phyloP scores from a whole-genome alignment of 2,797 vertebrate species.

The Moxostoma hubbsi region DNA sequence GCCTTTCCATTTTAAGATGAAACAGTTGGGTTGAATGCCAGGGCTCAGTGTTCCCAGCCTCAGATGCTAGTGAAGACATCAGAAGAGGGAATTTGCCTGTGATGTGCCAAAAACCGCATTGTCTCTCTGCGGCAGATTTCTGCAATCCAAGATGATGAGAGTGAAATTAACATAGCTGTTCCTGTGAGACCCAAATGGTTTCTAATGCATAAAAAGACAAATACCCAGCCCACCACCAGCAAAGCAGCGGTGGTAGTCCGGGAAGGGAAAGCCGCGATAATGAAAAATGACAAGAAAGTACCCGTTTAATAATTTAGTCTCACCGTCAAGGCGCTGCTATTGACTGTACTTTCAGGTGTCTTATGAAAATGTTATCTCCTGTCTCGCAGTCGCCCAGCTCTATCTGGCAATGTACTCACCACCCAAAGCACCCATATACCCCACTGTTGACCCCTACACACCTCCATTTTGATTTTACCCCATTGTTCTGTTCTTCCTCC shows the following conservation, averaged over 20 bases:
- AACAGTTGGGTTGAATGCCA: constrained; percentile 57
- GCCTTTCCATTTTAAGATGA: constrained; percentile 71
- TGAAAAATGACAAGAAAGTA: constrained; percentile 69
- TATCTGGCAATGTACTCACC: constrained; percentile 85
- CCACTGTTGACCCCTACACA: constrained; percentile 60
- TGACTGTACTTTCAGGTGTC: constrained; percentile 87
- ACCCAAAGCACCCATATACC: constrained; percentile 58
- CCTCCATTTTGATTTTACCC: constrained; percentile 73
- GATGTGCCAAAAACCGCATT: constrained; percentile 65
- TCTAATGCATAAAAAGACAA: constrained; percentile 69
- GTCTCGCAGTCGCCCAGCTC: constrained; percentile 75
- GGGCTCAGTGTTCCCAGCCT: constrained; percentile 59
- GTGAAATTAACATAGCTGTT: constrained; percentile 76
- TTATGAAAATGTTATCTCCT: constrained; percentile 85
- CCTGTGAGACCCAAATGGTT: constrained; percentile 70
- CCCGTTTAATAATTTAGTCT: constrained; percentile 90
- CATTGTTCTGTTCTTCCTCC: constrained; percentile 17
- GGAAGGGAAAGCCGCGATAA: constrained; percentile 82
- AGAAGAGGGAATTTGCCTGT: constrained; percentile 69
- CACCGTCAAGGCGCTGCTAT: constrained; percentile 82
- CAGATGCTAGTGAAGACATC: constrained; percentile 75
- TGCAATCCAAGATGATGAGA: constrained; percentile 62
- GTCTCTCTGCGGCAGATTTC: constrained; percentile 63
- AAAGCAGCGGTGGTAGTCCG: constrained; percentile 66
- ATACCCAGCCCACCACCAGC: constrained; percentile 64